These are phyloP conservation scores for Colinus virginianus DNA, from an alignment of 2,113 vertebrate species.

Conservation along the genomic window DNA sequence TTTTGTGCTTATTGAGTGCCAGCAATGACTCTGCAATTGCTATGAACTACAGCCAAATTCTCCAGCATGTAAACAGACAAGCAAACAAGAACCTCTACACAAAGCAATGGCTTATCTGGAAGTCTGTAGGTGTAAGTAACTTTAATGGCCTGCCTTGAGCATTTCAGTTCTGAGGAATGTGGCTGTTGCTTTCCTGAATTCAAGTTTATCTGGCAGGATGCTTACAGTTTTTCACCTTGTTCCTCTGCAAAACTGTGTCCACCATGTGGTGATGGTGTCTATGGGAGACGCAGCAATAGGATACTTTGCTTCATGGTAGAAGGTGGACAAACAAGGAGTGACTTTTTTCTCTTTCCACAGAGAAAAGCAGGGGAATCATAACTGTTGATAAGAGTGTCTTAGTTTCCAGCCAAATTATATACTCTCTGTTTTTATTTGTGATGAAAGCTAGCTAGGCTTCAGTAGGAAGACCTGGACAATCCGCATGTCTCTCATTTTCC, in stretches of 20 bases:
- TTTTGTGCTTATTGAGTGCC: neutral
- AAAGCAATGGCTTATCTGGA: neutral
- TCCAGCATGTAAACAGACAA: neutral
- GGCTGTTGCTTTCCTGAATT: neutral
- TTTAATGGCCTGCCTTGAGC: neutral
- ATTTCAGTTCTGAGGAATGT: neutral
- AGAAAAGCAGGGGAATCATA: neutral
- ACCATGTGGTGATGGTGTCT: neutral
- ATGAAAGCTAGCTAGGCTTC: neutral
- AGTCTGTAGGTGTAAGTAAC: neutral
- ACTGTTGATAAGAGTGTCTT: neutral
- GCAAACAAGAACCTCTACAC: neutral
- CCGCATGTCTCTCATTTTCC: neutral
- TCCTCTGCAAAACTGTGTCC: neutral
- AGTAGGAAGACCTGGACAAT: neutral
- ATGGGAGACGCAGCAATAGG: neutral
- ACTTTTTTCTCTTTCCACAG: neutral
- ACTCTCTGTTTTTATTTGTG: neutral
- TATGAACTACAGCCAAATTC: conserved; percentile 24
- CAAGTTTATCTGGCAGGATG: neutral
- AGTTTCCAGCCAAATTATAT: neutral
- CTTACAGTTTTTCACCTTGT: neutral
- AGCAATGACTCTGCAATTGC: conserved; percentile 14
- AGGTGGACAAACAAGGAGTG: neutral
- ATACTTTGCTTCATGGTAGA: neutral